Conservation (phyloP, 2,888 invertebrate genomes). For the Serrognathus titanus region DNA sequence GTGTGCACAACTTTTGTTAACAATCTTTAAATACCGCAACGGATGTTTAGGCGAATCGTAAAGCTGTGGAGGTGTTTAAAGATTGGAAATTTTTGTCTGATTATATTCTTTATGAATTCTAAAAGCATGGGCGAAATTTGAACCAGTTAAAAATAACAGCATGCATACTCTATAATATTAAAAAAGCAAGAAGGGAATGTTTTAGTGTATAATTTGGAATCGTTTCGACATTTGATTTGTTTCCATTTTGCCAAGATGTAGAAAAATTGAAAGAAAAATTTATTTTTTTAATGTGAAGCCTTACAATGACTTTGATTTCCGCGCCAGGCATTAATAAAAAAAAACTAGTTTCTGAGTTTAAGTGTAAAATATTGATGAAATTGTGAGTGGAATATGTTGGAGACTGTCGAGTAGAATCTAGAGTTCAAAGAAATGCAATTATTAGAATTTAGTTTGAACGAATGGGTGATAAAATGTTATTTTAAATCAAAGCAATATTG, state of each 20-base stretch:
- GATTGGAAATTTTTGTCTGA: not conserved
- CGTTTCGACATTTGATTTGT: not conserved
- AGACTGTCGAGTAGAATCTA: constrained; percentile 18
- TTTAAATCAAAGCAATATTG: constrained; percentile 34
- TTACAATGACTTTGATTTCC: no score
- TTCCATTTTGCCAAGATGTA: not conserved
- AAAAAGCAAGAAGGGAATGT: not conserved
- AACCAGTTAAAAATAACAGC: not conserved
- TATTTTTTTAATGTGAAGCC: not conserved
- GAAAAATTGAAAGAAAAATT: not conserved
- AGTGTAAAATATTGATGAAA: not conserved
- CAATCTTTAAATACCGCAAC: not conserved
- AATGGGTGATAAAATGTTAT: constrained; percentile 25
- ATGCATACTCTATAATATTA: not conserved
- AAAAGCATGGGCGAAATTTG: not conserved
- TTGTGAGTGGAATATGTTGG: constrained; percentile 4
- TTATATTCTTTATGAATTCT: not conserved
- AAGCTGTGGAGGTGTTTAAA: not conserved
- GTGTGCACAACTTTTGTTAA: not conserved
- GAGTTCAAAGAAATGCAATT: constrained; percentile 29
- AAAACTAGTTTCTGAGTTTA: no score
- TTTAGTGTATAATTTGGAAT: not conserved
- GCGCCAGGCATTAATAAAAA: no score
- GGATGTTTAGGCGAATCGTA: no score
- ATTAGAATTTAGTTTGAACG: constrained; percentile 21